These are phyloP conservation scores for Drosophila cardini DNA, from an alignment of 1,140 invertebrate genomes.

Conservation along the genomic window DNA sequence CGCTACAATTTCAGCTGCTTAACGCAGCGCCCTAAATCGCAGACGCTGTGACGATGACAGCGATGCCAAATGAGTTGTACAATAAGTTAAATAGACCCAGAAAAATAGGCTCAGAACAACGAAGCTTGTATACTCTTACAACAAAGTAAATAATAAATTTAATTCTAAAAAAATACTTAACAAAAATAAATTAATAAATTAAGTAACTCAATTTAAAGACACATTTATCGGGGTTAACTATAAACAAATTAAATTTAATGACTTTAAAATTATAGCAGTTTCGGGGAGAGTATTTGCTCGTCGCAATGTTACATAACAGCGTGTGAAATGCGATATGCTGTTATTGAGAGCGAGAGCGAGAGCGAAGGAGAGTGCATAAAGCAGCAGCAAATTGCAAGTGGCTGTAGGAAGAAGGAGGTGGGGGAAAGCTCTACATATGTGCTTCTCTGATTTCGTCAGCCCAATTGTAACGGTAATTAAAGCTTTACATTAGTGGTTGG, in stretches of 20 bases:
- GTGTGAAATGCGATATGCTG: background rate
- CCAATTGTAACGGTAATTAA: conserved; percentile 72
- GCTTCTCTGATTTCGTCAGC: conserved; percentile 61
- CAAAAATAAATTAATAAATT: background rate
- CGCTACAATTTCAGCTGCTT: conserved; percentile 29
- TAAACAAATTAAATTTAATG: background rate
- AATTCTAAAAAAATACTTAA: background rate
- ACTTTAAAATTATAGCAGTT: background rate
- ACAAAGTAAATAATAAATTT: background rate
- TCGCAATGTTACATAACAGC: conserved; percentile 9
- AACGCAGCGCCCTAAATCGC: background rate
- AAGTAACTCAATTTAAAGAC: no score
- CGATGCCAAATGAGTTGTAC: conserved; percentile 38
- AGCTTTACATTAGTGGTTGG: conserved; percentile 53
- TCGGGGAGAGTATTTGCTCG: conserved; percentile 1
- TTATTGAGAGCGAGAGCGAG: conserved; percentile 7
- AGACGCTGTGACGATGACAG: conserved; percentile 17
- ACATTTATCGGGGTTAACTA: no score
- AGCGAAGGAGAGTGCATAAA: background rate
- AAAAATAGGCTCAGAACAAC: background rate
- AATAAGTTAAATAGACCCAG: conserved; percentile 73
- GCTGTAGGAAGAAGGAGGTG: background rate
- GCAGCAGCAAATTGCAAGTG: background rate
- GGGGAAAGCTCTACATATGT: background rate
- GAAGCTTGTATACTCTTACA: background rate